Conservation (phyloP, 2,113 vertebrate genomes). For the Podilymbus podiceps region DNA sequence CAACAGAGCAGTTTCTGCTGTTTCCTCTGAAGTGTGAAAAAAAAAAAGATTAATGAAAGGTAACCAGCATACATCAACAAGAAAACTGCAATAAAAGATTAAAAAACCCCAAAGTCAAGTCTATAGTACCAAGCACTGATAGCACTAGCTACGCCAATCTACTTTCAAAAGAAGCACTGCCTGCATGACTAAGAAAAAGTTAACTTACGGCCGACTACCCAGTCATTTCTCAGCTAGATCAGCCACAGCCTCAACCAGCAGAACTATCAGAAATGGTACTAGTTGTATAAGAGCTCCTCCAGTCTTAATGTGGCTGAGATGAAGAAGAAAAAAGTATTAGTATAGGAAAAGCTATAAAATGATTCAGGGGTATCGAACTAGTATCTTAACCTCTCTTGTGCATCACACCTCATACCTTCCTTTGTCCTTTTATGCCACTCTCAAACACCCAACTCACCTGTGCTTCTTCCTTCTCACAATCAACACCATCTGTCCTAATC, state of each 20-base stretch:
- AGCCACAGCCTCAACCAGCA: conserved; percentile 13
- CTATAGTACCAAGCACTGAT: neutral
- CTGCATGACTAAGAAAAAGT: neutral
- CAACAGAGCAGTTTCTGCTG: neutral
- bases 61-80: conserved; percentile 13
- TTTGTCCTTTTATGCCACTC: neutral
- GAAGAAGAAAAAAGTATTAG: neutral
- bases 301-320: neutral
- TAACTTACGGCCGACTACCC: conserved; percentile 3
- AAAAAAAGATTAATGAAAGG: conserved; percentile 26
- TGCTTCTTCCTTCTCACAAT: conserved; percentile 10
- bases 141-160: neutral
- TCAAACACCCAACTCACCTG: conserved; percentile 41
- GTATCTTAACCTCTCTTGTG: neutral
- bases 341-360: neutral
- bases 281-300: neutral
- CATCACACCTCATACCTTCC: neutral
- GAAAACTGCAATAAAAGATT: neutral
- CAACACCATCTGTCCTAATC: conserved; percentile 55
- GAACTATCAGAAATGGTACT: neutral
- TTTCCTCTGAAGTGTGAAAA: conserved; percentile 33
- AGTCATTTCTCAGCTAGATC: conserved; percentile 13
- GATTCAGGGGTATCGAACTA: neutral
- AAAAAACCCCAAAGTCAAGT: neutral
- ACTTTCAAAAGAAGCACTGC: neutral